Conservation (phyloP, 2,797 vertebrate genomes). For the Onychomys leucogaster region DNA sequence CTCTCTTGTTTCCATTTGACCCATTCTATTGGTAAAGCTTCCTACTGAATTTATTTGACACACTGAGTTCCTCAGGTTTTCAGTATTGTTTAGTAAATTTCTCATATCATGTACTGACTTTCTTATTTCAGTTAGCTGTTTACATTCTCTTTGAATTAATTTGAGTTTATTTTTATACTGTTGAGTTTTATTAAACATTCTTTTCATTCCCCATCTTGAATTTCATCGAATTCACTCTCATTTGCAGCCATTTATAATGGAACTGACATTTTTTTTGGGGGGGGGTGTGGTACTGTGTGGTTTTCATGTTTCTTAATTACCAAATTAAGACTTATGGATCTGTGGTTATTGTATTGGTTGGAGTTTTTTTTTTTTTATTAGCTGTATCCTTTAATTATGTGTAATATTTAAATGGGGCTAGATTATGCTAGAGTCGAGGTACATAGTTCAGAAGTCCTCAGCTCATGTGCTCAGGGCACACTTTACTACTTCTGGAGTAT, state of each 20-base stretch:
- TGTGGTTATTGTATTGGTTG: background rate
- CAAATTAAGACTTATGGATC: background rate
- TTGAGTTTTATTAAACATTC: background rate
- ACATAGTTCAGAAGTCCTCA: background rate
- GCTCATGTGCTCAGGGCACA: background rate
- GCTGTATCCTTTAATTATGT: background rate
- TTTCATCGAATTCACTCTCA: background rate
- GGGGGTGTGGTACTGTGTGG: too few species aligned
- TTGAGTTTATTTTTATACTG: background rate
- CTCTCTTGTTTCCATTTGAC: background rate
- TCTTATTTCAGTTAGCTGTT: background rate
- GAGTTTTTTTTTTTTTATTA: background rate
- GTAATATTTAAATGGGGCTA: background rate
- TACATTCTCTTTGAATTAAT: background rate
- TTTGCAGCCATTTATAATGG: background rate
- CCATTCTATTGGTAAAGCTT: background rate
- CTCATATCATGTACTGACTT: too few species aligned
- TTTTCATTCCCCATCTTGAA: background rate
- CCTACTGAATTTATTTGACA: background rate
- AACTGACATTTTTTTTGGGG: background rate
- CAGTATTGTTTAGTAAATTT: background rate
- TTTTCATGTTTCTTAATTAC: background rate
- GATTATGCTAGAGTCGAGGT: background rate
- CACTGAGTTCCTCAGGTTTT: background rate
- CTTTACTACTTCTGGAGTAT: background rate